Evolutionary conservation across 2,888 invertebrate species (phyloP), one percentile per base, ranked within the genome.

Genomic region (Amitus sp.): DNA sequence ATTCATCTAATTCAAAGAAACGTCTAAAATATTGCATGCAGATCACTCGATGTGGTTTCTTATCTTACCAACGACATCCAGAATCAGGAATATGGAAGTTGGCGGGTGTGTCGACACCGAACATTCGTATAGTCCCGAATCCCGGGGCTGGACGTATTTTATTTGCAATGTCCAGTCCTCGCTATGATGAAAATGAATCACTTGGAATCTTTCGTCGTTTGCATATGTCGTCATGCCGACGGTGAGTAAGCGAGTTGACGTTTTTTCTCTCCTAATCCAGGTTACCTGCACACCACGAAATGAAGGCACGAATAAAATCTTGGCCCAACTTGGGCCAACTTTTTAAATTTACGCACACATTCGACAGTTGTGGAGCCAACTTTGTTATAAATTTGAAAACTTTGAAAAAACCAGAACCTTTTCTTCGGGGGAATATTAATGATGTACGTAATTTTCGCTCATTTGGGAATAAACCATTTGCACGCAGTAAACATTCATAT

Each of bases 121-220:
- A 82, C 94, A 95, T 83, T 95, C 94, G 83, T 94, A 95, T 71
- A 91, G 83, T 48, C 95, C 95, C 28, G 91, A 93, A 80, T 95
- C 95, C 70, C 93, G 87, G 73, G 88, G 87, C 82, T 94, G 94
- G 51, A 94, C 94, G 83, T 90, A 94, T 82, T 92, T 91, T 78
- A 95, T 93, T 86, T 95, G 94, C 63, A 95, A 84, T 62, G 94
- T 93, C 95, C 95, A 95, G 83, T 95, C 95, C 91, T 94, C 93
- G 71, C 93, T 92, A 84, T 94, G 92, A 75, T 92, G 91, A 67
- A 93, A 85, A 82, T 95, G 94, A 70, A 92, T 90, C 43, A 94
- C 92, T 77, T 92, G 91, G 83, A 94, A 95, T 74, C 95, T 86
- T 78, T 92, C 93, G 79, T 95, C 95, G 70, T 93, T 94, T 73